Conservation (phyloP, 2,113 vertebrate species). For the Seriola quinqueradiata region DNA sequence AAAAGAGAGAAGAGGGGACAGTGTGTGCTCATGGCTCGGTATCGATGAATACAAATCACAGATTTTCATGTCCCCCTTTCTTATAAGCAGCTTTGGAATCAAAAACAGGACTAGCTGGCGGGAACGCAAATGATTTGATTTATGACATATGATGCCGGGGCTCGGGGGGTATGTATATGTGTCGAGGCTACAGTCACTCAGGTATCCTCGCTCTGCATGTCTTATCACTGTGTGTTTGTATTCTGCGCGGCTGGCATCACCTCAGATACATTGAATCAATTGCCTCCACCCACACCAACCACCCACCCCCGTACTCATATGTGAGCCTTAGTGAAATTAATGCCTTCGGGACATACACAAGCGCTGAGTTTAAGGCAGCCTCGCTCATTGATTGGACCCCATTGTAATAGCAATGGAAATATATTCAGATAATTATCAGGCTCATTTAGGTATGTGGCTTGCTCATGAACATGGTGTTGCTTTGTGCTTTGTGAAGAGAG, state of each 20-base stretch:
- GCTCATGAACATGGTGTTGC: constrained; percentile 46
- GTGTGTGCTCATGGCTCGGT: constrained; percentile 23
- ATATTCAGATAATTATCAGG: constrained; percentile 75
- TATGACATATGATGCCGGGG: constrained; percentile 59
- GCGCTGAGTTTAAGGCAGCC: constrained; percentile 55
- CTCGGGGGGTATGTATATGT: constrained; percentile 29
- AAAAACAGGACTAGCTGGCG: constrained; percentile 48
- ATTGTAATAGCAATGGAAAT: constrained; percentile 72
- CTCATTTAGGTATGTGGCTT: constrained; percentile 62
- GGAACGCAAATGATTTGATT: constrained; percentile 69
- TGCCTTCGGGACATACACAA: constrained; percentile 60
- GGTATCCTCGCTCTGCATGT: constrained; percentile 42
- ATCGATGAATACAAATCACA: constrained; percentile 69
- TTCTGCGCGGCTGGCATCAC: constrained; percentile 48
- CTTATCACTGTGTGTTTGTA: constrained; percentile 47
- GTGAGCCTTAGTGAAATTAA: constrained; percentile 63
- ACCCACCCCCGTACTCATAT: constrained; percentile 68
- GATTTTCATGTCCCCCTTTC: constrained; percentile 51
- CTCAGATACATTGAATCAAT: constrained; percentile 74
- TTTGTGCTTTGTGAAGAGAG: constrained; percentile 27
- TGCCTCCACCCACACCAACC: constrained; percentile 67
- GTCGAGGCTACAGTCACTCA: constrained; percentile 37
- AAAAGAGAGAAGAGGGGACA: constrained; percentile 40
- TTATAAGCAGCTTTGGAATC: constrained; percentile 62
- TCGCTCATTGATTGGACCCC: constrained; percentile 67